These are phyloP conservation scores for Melanerpes formicivorus DNA, from an alignment of 2,113 vertebrate genomes.

Conservation along the genomic window DNA sequence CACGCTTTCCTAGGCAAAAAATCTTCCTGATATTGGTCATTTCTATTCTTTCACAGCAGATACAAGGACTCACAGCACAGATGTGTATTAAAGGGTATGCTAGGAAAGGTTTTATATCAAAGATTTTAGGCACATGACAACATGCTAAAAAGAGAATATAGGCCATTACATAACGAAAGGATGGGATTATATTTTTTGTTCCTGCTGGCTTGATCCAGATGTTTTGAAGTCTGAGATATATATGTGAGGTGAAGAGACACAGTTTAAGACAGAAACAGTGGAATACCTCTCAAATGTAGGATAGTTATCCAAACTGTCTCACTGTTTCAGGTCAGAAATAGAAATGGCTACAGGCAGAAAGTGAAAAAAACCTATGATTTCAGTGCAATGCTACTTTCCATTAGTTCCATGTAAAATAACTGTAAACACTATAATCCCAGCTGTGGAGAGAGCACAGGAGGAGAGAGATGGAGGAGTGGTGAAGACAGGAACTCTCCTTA, in stretches of 20 bases:
- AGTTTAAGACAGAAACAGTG: not conserved
- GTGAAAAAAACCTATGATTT: not conserved
- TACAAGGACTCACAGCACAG: not conserved
- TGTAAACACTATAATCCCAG: not conserved
- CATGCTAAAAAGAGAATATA: slow-evolving; percentile 14
- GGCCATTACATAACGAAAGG: not conserved
- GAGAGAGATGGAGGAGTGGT: not conserved
- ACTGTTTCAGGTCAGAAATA: not conserved
- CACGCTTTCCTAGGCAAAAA: not conserved
- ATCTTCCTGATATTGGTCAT: not conserved
- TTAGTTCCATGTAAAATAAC: not conserved
- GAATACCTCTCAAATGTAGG: not conserved
- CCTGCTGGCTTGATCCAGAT: not conserved
- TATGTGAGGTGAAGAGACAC: not conserved
- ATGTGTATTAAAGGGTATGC: not conserved
- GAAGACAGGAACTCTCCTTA: not conserved
- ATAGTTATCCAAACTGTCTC: not conserved
- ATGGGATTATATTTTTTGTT: not conserved
- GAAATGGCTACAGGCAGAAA: not conserved
- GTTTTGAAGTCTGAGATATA: not conserved
- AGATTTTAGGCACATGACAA: not conserved
- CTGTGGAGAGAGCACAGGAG: not conserved
- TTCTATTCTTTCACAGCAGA: not conserved
- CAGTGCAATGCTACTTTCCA: not conserved
- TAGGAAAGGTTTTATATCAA: not conserved